Conservation (phyloP, 1,140 invertebrate genomes). For the Eubasilissa regina region DNA sequence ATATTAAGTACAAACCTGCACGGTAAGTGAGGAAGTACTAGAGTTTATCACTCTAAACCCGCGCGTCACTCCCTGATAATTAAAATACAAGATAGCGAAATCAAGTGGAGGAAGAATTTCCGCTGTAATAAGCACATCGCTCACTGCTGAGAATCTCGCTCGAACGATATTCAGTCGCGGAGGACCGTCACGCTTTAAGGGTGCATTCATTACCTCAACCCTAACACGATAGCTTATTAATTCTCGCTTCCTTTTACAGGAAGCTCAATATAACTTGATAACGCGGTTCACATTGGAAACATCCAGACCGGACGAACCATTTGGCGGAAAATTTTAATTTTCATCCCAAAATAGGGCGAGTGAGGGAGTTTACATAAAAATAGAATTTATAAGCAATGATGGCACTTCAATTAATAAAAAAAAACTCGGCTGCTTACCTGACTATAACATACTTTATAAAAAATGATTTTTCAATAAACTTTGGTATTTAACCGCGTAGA, state of each 20-base stretch:
- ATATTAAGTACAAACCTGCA: too few species aligned
- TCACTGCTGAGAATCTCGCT: conserved; percentile 19
- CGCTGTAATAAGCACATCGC: conserved; percentile 15
- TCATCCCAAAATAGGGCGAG: neutral
- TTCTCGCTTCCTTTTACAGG: neutral
- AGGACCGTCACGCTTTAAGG: conserved; percentile 16
- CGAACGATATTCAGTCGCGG: conserved; percentile 8
- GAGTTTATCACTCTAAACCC: neutral
- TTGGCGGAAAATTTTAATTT: neutral
- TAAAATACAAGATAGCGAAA: conserved; percentile 37
- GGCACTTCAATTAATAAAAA: too few species aligned
- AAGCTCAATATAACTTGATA: neutral
- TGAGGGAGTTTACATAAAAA: too few species aligned
- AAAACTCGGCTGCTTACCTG: too few species aligned
- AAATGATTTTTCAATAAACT: too few species aligned
- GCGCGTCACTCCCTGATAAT: conserved; percentile 21
- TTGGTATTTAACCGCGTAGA: too few species aligned
- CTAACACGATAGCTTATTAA: conserved; percentile 2
- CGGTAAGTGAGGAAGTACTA: too few species aligned
- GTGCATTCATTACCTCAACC: conserved; percentile 2
- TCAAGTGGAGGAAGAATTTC: conserved; percentile 31
- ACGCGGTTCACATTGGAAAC: neutral
- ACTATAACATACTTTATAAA: too few species aligned
- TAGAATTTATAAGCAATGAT: too few species aligned
- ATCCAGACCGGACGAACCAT: neutral